Base-by-base conservation (phyloP, 2,888 invertebrate genomes). In the Synergus gifuensis region DNA sequence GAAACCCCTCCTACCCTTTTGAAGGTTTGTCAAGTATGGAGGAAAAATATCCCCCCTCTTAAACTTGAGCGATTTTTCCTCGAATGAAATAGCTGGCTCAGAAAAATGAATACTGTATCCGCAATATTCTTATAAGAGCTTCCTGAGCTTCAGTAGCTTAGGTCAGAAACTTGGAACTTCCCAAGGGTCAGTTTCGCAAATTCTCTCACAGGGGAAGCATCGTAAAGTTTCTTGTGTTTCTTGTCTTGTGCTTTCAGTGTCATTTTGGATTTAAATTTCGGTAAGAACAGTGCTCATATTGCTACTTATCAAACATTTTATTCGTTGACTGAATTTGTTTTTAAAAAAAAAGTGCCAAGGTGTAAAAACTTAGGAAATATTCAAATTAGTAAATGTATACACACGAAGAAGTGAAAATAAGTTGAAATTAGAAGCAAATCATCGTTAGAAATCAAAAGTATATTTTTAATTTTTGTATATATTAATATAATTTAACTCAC, bases 1-100 rank as follows among this genome's bases (percentile, higher is more conserved):
- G 76, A 40, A 63, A 62, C 62, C 22, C 76, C 76, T 77, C 49
- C 67, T 78, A 67, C 78, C 62, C 36, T 58, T 5, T 18, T 64
- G 5, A 18, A 67, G 22, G n/a, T n/a, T 78, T 78, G 46, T 54
- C 22, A 14, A 40, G 4, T 78, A 67, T 78, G 36, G 40, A 7
- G 42, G 78, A 16, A 73, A 73, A 54, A 73, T 28, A 18, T 49
- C 54, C 49, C 54, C 73, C 54, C 54, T 36, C 14, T 36, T 18
- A 22, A 18, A 16, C 18, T 12, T 14, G 12, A 62, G 28, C 73
- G 73, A 73, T 73, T 73, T 73, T 73, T 73, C 36, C 46, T 46
- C 67, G 44, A 67, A 67, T 54, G 22, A 49, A 73, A n/a, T 36
- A 16, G 40, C 40, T 28, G n/a, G 16, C n/a, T 12, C 28, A 9